These are phyloP conservation scores for Heloderma charlesbogerti DNA, from an alignment of 2,113 vertebrate species.

Conservation along the genomic window DNA sequence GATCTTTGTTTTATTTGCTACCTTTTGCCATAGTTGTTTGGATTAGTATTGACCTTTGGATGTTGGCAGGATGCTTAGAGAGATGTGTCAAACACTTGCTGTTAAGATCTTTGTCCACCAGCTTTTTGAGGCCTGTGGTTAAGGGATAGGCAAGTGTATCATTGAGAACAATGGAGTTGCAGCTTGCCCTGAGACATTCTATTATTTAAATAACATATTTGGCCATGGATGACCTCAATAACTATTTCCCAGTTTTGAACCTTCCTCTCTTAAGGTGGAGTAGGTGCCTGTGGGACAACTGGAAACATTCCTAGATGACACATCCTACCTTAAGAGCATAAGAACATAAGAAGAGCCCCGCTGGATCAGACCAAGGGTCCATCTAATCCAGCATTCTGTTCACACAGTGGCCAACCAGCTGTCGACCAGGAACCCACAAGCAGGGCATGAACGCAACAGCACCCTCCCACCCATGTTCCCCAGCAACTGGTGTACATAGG, in stretches of 20 bases:
- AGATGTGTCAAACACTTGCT: not conserved
- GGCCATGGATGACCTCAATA: not conserved
- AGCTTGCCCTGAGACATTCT: not conserved
- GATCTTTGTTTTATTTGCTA: not conserved
- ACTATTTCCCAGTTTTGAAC: not conserved
- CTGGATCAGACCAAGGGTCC: too few relatives aligned
- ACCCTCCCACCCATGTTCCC: too few relatives aligned
- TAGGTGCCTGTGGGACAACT: not conserved
- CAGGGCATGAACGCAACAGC: too few relatives aligned
- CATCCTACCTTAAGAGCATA: too few relatives aligned
- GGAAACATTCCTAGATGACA: not conserved
- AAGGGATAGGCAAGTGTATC: not conserved
- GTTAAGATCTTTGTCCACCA: not conserved
- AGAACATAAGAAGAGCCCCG: too few relatives aligned
- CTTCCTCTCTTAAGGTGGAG: not conserved
- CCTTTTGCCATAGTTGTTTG: not conserved
- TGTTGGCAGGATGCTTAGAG: not conserved
- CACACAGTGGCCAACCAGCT: too few relatives aligned
- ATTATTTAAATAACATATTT: not conserved
- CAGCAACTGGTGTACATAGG: too few relatives aligned
- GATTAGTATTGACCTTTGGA: not conserved
- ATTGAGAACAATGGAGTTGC: not conserved
- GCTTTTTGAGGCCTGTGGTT: not conserved
- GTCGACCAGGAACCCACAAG: too few relatives aligned
- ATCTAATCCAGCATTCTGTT: too few relatives aligned